Evolutionary conservation across 2,797 vertebrate genomes (phyloP).

Genomic region (Argya squamiceps): DNA sequence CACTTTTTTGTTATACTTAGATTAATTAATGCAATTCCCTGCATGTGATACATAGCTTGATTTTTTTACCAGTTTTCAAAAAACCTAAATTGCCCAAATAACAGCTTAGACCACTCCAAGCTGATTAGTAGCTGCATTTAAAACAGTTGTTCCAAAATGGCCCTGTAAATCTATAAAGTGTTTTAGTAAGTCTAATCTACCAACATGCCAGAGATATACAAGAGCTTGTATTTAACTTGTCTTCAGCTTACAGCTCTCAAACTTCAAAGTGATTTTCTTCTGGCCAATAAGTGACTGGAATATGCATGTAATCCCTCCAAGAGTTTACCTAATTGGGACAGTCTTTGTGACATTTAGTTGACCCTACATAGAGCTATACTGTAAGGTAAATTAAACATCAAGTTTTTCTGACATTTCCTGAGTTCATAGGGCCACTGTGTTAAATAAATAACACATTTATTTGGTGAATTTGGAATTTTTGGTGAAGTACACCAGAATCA

Average conservation of each 20-base stretch:
- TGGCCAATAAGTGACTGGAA: background rate
- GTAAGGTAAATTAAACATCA: background rate
- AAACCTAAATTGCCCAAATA: background rate
- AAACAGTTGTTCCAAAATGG: background rate
- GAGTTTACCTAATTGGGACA: slow-evolving; percentile 3
- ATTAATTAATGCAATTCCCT: background rate
- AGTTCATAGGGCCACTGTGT: background rate
- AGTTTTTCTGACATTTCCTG: background rate
- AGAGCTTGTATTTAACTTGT: background rate
- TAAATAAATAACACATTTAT: background rate
- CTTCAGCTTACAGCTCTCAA: background rate
- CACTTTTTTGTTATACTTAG: background rate
- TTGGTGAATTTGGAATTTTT: background rate
- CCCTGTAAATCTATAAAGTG: background rate
- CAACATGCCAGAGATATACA: background rate
- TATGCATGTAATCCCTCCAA: background rate
- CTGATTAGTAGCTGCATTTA: background rate
- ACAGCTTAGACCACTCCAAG: background rate
- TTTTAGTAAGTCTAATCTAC: slow-evolving; percentile 3
- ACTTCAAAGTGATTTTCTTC: slow-evolving; percentile 44
- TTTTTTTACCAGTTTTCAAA: background rate
- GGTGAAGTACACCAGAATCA: background rate
- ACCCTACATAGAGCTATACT: background rate
- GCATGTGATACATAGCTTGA: background rate
- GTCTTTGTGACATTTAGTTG: background rate